Percentiles rank a stretch among this genome's conserved stretches.
phyloP scores from a whole-genome alignment of 2,797 vertebrate genomes.

The Hydrophis major region DNA sequence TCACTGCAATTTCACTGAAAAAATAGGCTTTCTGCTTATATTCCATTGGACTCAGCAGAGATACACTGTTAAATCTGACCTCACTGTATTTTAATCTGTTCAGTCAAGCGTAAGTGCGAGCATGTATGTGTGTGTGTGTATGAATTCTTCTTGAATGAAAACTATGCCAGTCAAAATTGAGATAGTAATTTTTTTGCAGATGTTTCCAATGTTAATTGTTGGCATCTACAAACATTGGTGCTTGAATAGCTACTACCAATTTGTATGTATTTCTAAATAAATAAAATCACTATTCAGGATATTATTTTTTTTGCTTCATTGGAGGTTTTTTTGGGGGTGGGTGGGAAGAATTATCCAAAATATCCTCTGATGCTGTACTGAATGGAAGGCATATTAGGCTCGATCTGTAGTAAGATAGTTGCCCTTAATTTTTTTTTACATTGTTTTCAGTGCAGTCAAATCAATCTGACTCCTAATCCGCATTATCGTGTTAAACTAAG shows the following conservation, averaged over 20 bases:
- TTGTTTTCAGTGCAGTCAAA: not conserved
- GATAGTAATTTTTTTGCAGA: slow-evolving; percentile 46
- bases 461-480: not conserved
- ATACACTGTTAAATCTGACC: not conserved
- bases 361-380: slow-evolving; percentile 16
- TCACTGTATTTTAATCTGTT: not conserved
- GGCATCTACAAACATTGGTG: slow-evolving; percentile 50
- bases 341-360: not conserved
- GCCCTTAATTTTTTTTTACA: not conserved
- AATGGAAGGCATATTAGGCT: slow-evolving; percentile 8
- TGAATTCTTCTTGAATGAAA: slow-evolving; percentile 14
- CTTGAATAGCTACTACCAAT: slow-evolving; percentile 27
- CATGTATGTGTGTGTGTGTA: too few relatives aligned
- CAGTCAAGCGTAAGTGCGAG: too few relatives aligned
- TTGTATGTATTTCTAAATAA: not conserved
- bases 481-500: not conserved
- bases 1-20: not conserved
- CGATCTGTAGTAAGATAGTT: not conserved
- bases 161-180: slow-evolving; percentile 24
- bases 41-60: not conserved
- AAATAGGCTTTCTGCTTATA: fast-evolving
- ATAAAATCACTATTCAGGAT: slow-evolving; percentile 53
- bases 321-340: not conserved
- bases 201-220: slow-evolving; percentile 35
- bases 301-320: slow-evolving; percentile 7